Base-by-base conservation (phyloP, 2,113 vertebrate species). In the Siniperca knerii region DNA sequence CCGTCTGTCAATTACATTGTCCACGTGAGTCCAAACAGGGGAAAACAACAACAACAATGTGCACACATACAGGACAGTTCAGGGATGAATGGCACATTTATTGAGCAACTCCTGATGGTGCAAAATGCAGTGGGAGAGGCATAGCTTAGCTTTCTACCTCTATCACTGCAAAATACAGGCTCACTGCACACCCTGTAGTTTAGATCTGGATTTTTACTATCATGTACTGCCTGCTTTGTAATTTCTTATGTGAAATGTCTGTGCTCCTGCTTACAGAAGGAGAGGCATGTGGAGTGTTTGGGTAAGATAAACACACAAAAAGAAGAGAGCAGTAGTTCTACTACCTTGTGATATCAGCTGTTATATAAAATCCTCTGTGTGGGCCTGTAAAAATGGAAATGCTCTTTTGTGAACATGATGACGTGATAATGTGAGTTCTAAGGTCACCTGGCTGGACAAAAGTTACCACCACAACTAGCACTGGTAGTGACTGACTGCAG, bases 21-120 rank as follows among this genome's bases (percentile, higher is more conserved):
- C 87, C 91, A 87, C 82, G 85, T 92, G 92, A 93, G 86, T 60
- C 79, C 77, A 69, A 87, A 83, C 79, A 46, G 82, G 79, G 35
- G 60, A 44, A 23, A 37, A 87, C 87, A 83, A 86, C 85, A 84
- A 84, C 86, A 61, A 23, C 75, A 21, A 80, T 50, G 58, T 20
- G 35, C 64, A 68, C 76, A 78, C 54, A 70, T 55, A 81, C 37
- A 40, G 44, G 44, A 74, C 35, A 64, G 66, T 42, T 46, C 42
- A 75, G 54, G 79, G 29, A 92, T 92, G 90, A 94, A 94, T 94
- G 84, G 79, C 64, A 82, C 87, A 72, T 82, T 90, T 71, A 88
- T 91, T 83, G 82, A 84, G 73, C 64, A 46, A 29, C 54, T 88
- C 90, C 71, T 87, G 89, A 85, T 82, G 67, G 42, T 70, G 84